Evolutionary conservation across 2,888 invertebrate species (phyloP).

Genomic region (Lysandra coridon): DNA sequence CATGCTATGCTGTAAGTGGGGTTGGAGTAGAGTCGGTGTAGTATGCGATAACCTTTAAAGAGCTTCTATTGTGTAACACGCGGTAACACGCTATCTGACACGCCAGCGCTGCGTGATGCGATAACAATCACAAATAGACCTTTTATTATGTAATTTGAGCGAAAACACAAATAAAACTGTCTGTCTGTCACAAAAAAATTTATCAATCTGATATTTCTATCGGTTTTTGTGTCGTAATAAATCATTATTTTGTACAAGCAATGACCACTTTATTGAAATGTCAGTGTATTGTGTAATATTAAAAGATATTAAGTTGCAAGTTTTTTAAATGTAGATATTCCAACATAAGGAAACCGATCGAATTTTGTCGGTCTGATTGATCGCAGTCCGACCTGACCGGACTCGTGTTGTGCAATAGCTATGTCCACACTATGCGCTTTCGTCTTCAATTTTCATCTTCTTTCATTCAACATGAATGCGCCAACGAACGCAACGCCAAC

Average conservation of each 20-base stretch:
- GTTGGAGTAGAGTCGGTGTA: too few relatives aligned
- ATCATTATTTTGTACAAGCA: background rate
- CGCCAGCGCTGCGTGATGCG: background rate
- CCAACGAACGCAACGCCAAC: too few relatives aligned
- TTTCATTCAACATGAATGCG: too few relatives aligned
- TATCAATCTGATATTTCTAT: background rate
- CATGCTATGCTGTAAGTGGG: too few relatives aligned
- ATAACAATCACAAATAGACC: conserved; percentile 19
- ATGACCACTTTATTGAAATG: background rate
- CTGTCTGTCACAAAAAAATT: background rate
- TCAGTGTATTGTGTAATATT: background rate
- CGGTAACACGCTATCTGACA: background rate
- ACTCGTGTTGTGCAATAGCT: too few relatives aligned
- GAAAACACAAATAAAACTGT: conserved; percentile 13
- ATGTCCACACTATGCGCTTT: too few relatives aligned
- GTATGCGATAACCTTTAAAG: background rate
- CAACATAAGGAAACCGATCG: too few relatives aligned
- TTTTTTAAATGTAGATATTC: background rate
- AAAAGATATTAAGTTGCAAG: background rate
- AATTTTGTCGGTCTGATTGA: too few relatives aligned
- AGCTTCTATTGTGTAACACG: background rate
- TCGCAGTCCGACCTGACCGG: too few relatives aligned
- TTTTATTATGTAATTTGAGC: background rate
- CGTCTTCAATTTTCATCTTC: too few relatives aligned
- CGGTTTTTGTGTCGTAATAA: background rate